Base-by-base conservation (phyloP, 2,797 vertebrate genomes). In the Anguilla megastoma region DNA sequence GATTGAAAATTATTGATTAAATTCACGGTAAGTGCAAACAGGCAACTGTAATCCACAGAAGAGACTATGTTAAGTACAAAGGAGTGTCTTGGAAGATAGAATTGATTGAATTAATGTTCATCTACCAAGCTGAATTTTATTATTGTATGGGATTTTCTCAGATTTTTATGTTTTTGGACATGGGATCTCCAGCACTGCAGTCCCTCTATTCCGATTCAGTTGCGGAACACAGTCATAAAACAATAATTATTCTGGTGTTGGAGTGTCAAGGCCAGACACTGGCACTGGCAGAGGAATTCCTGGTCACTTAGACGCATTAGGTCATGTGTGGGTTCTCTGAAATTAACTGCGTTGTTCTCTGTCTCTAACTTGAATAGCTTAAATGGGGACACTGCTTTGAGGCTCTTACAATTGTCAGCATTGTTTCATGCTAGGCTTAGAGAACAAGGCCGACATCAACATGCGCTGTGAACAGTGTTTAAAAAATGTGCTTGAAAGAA, bases 331-430 rank as follows among this genome's bases (percentile, higher is more conserved):
- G 71, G 63, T 33, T 85, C 83, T 74, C 48, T 80, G 56, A 33
- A 50, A 21, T 82, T 48, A 10, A n/a, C 79, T 50, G 79, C 24
- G 2, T 50, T 50, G 48, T 63, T 88, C 48, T 66, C 52, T 41
- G 3, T 83, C 41, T 27, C 16, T 45, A 56, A 58, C 50, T 66
- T 85, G 85, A 54, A n/a, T 48, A 66, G 50, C 83, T 88, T 87
- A 85, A 87, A 88, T 63, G 80, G 88, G 89, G 33, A 85, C 89
- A 86, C 76, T 89, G 84, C 88, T 88, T 79, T 86, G 88, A 87
- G 87, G 63, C 69, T 48, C 74, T 58, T 82, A 90, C 88, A 92
- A 90, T 27, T 89, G 89, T 80, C 86, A 54, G 71, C 86, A 91
- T 89, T 91, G 88, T 92, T 89, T 88, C 66, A 69, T 69, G 86